Base-by-base conservation (phyloP, 2,888 invertebrate genomes). In the Netelia inedita region DNA sequence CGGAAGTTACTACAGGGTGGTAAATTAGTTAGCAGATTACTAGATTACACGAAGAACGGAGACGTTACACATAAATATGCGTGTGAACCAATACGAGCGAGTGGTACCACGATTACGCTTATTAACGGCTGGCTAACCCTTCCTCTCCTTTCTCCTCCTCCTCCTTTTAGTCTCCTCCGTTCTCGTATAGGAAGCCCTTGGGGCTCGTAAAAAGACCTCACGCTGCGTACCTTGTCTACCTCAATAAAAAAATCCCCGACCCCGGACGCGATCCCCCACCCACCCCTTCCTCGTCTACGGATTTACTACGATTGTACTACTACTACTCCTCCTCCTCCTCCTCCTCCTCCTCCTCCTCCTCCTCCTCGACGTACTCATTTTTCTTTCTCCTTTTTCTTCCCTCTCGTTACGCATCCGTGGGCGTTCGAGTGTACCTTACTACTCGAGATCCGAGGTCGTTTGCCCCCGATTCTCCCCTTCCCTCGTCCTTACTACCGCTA, bases 301-400 rank as follows among this genome's bases (percentile, higher is more conserved):
- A 53, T 71, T 79, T 63, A 79, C 79, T 79, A 79, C 79, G 71
- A 71, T 78, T 61, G 59, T 57, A 78, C 78, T 59, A 68, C 28
- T 2, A 28, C 28, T 46, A 2, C 11, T 46, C 14, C 2, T 46
- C 9, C n/a, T n/a, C n/a, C n/a, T n/a, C n/a, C n/a, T n/a, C n/a
- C n/a, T n/a, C n/a, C n/a, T n/a, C n/a, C n/a, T n/a, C n/a, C n/a
- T n/a, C n/a, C n/a, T n/a, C n/a, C n/a, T n/a, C n/a, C n/a, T 46
- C 10, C 11, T 46, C 14, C 2, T 46, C 9, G 10, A 0, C 46
- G 2, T 14, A 14, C 14, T 46, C 46, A 46, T 46, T 46, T 46
- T 46, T 46, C 59, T 53, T 50, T 75, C 65, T 28, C 75, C 75
- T 50, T 63, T 43, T 74, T 74, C 63, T 46, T 41, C 19, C 16